Conservation (phyloP, 2,888 invertebrate species). For the Acronicta psi region DNA sequence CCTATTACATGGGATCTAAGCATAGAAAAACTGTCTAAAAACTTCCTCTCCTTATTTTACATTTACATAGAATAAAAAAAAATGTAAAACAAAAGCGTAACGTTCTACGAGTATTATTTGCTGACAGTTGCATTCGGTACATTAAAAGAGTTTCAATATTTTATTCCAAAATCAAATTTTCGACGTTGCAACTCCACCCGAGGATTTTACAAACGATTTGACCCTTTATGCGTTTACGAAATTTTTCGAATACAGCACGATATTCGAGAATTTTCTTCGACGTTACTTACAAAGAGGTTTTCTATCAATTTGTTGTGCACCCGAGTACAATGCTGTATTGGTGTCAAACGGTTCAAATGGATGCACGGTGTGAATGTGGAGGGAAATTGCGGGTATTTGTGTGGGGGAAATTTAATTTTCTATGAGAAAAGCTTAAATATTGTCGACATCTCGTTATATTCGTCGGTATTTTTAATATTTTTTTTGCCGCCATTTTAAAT, state of each 20-base stretch:
- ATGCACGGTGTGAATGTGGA: conserved; percentile 36
- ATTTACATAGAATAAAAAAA: no score
- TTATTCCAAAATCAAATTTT: conserved; percentile 36
- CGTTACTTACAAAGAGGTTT: conserved; percentile 36
- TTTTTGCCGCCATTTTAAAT: background rate
- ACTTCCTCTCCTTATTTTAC: no score
- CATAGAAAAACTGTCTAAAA: no score
- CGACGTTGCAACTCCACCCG: conserved; percentile 3
- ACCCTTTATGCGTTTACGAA: conserved; percentile 33
- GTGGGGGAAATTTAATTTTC: conserved; percentile 35
- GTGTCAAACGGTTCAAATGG: conserved; percentile 41
- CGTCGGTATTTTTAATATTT: background rate
- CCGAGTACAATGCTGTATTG: conserved; percentile 46
- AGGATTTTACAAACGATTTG: conserved; percentile 43
- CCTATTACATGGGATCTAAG: no score
- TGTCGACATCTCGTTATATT: background rate
- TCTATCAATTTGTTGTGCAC: conserved; percentile 46
- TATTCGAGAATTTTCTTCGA: conserved; percentile 33
- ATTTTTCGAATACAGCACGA: conserved; percentile 28
- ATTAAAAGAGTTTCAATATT: conserved; percentile 15
- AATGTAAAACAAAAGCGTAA: no score
- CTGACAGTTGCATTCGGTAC: conserved; percentile 21
- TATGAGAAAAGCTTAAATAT: conserved; percentile 11
- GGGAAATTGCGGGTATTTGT: conserved; percentile 45
- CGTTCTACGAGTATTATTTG: background rate